These are phyloP conservation scores for Columba livia DNA, from an alignment of 2,113 vertebrate species.

Conservation along the genomic window DNA sequence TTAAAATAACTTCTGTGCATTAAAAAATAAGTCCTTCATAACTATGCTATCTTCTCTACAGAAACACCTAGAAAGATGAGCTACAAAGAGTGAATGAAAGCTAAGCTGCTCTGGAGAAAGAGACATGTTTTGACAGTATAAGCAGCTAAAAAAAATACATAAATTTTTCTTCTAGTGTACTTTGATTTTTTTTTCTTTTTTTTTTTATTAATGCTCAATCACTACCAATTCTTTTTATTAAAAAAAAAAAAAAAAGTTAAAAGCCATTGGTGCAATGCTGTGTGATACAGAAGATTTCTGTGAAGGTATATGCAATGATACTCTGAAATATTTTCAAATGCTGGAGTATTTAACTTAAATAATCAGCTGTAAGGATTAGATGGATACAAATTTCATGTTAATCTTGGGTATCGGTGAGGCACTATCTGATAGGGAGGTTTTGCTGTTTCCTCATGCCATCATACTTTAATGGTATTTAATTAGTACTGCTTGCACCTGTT, in stretches of 20 bases:
- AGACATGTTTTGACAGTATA: neutral
- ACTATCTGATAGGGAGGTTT: neutral
- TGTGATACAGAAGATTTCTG: neutral
- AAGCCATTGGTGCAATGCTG: neutral
- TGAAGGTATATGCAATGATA: neutral
- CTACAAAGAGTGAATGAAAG: neutral
- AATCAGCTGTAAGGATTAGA: neutral
- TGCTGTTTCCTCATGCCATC: accelerated
- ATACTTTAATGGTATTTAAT: neutral
- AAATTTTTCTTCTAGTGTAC: neutral
- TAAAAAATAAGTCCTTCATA: neutral
- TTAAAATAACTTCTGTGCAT: neutral
- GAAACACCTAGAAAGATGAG: neutral
- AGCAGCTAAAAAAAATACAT: neutral
- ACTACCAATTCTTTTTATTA: neutral
- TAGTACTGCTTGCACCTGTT: neutral
- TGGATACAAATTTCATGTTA: neutral
- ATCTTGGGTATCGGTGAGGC: neutral
- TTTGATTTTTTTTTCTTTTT: neutral
- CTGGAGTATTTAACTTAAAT: neutral
- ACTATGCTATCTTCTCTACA: neutral
- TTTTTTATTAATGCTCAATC: neutral
- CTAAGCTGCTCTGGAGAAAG: neutral
- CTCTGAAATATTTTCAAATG: neutral
- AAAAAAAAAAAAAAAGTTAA: neutral